These are phyloP conservation scores for Genyomyrus donnyi DNA, from an alignment of 2,113 vertebrate genomes.

Conservation along the genomic window DNA sequence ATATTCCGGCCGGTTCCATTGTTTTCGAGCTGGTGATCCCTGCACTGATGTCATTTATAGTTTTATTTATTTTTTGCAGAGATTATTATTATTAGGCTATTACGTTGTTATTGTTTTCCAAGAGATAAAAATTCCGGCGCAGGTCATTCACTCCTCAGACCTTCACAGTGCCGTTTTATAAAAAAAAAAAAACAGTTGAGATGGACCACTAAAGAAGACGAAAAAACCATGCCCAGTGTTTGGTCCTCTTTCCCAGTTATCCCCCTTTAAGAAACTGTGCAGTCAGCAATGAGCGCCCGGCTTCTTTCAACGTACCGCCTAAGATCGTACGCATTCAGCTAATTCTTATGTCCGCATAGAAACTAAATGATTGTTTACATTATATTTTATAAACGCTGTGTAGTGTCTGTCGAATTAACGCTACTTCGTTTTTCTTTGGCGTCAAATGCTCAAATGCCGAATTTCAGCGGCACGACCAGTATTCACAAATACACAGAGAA, in stretches of 20 bases:
- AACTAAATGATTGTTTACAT: neutral
- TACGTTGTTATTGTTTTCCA: neutral
- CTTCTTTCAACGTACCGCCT: neutral
- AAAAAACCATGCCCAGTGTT: neutral
- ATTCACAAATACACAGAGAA: neutral
- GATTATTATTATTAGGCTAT: neutral
- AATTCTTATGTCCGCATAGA: neutral
- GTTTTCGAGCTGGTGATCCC: neutral
- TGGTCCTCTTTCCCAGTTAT: neutral
- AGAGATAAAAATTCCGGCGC: neutral
- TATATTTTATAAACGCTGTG: neutral
- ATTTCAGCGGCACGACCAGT: neutral
- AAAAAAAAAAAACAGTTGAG: neutral
- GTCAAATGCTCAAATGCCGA: neutral
- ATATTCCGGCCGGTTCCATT: neutral
- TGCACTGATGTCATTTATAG: neutral
- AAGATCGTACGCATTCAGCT: neutral
- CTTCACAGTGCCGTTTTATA: neutral
- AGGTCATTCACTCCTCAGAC: neutral
- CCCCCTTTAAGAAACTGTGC: neutral
- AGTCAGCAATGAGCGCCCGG: neutral
- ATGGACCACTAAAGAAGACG: neutral
- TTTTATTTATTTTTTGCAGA: neutral
- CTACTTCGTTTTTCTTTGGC: neutral
- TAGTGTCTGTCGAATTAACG: neutral